Conservation (phyloP, 1,140 invertebrate genomes). For the Holotrichia oblita region DNA sequence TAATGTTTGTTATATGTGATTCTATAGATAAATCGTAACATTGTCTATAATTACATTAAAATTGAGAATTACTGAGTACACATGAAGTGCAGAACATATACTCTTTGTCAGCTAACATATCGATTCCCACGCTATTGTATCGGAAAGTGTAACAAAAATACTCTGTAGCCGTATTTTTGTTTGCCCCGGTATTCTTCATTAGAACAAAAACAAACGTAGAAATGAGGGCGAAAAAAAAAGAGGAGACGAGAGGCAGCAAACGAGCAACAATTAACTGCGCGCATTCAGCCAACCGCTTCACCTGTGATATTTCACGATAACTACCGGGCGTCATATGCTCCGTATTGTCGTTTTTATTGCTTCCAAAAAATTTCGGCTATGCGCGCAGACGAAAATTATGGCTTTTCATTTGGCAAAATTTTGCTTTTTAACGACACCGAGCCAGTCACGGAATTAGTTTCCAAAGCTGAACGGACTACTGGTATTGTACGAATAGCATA, state of each 20-base stretch:
- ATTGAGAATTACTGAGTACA: no score
- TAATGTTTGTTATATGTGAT: no score
- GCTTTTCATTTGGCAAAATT: slow-evolving; percentile 13
- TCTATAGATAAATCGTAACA: no score
- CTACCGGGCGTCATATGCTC: slow-evolving; percentile 10
- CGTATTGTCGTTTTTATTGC: slow-evolving; percentile 7
- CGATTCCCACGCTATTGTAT: no score
- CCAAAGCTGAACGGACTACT: not conserved
- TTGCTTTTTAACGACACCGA: not conserved
- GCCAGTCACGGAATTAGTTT: not conserved
- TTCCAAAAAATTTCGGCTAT: not conserved
- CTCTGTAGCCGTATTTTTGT: no score
- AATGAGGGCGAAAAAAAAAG: not conserved
- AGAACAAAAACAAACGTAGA: not conserved
- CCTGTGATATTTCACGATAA: slow-evolving; percentile 7
- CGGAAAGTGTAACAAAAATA: no score
- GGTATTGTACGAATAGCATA: no score
- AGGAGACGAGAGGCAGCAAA: not conserved
- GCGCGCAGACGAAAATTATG: not conserved
- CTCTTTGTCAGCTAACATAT: no score
- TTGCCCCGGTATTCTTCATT: not conserved
- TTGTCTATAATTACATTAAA: no score
- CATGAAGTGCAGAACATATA: no score
- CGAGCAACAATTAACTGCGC: not conserved
- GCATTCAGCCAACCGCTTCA: slow-evolving; percentile 10